Percentiles rank a stretch among this genome's conserved stretches.
Evolutionary conservation across 64 coral and sea anemone genomes (phyloP).

Genomic region (Hydrozoanthus tunicans): DNA sequence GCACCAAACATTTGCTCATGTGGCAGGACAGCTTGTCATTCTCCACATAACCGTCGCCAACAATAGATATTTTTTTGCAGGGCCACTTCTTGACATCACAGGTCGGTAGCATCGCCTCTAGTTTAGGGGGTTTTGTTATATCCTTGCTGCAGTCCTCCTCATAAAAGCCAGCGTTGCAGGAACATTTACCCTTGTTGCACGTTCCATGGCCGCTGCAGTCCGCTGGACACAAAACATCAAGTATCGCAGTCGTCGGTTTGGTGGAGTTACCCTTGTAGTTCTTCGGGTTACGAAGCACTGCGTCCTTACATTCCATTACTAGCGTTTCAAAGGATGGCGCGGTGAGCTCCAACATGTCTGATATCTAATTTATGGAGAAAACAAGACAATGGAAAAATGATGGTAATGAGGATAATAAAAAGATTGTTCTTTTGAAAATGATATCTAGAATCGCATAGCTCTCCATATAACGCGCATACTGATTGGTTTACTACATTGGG

Average conservation of each 20-base stretch:
- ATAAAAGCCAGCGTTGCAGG: constrained; percentile 4
- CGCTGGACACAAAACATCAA: neutral
- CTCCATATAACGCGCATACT: no score
- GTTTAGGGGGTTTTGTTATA: neutral
- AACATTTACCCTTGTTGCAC: constrained; percentile 8
- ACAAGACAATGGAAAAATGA: no score
- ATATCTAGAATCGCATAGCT: no score
- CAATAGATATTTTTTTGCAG: constrained; percentile 16
- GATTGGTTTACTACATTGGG: no score
- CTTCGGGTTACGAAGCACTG: neutral
- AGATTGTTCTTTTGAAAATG: no score
- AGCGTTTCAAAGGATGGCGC: neutral
- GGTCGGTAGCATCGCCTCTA: no score
- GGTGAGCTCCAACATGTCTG: neutral
- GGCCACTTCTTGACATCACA: neutral
- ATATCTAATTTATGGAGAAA: neutral
- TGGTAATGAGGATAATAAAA: no score
- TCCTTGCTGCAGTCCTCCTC: constrained; percentile 48
- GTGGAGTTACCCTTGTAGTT: neutral
- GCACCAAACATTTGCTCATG: neutral
- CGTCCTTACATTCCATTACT: neutral
- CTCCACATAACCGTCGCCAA: constrained; percentile 42
- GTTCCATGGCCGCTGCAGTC: constrained; percentile 31
- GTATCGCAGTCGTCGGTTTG: neutral
- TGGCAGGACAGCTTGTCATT: constrained; percentile 9